Percentiles rank a stretch among this genome's conserved stretches.
Evolutionary conservation across 2,888 invertebrate species (phyloP).

Genomic region (Amblyjoppa proteus): DNA sequence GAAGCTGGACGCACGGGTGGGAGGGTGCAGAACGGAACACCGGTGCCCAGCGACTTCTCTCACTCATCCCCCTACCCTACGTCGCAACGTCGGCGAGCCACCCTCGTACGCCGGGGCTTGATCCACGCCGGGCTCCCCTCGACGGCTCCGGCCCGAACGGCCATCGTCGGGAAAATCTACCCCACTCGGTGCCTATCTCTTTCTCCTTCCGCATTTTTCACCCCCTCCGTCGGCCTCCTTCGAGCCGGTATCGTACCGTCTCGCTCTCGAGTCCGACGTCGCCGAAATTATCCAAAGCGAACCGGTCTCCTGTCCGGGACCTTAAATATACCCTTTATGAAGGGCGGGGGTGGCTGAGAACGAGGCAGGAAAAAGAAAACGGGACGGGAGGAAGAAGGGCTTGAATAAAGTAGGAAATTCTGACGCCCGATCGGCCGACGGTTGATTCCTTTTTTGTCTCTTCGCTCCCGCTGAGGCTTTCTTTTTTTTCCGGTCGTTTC

Average conservation of each 20-base stretch:
- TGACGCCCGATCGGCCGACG: slow-evolving; percentile 51
- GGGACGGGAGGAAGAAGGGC: slow-evolving; percentile 13
- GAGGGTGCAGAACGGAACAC: slow-evolving; percentile 63
- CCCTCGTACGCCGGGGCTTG: slow-evolving; percentile 59
- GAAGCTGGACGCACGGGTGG: slow-evolving; percentile 75
- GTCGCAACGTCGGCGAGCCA: slow-evolving; percentile 54
- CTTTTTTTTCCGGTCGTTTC: slow-evolving; percentile 17
- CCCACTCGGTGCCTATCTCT: slow-evolving; percentile 49
- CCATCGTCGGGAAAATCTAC: slow-evolving; percentile 62
- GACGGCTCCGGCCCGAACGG: slow-evolving; percentile 41
- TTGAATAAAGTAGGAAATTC: slow-evolving; percentile 59
- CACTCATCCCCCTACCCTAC: slow-evolving; percentile 71
- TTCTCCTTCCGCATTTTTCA: slow-evolving; percentile 51
- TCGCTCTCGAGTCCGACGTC: slow-evolving; percentile 64
- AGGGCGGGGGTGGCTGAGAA: slow-evolving; percentile 48
- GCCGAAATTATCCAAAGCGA: slow-evolving; percentile 72
- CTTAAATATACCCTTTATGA: slow-evolving; percentile 71
- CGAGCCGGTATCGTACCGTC: slow-evolving; percentile 45
- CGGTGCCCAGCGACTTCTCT: slow-evolving; percentile 62
- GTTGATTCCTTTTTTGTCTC: slow-evolving; percentile 40
- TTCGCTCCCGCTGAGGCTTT: neutral
- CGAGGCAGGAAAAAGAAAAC: slow-evolving; percentile 29
- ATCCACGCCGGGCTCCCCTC: slow-evolving; percentile 46
- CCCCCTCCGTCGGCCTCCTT: slow-evolving; percentile 50
- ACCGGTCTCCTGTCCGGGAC: slow-evolving; percentile 64